Base-by-base conservation (phyloP, 1,140 invertebrate species). In the Caerostris extrusa region DNA sequence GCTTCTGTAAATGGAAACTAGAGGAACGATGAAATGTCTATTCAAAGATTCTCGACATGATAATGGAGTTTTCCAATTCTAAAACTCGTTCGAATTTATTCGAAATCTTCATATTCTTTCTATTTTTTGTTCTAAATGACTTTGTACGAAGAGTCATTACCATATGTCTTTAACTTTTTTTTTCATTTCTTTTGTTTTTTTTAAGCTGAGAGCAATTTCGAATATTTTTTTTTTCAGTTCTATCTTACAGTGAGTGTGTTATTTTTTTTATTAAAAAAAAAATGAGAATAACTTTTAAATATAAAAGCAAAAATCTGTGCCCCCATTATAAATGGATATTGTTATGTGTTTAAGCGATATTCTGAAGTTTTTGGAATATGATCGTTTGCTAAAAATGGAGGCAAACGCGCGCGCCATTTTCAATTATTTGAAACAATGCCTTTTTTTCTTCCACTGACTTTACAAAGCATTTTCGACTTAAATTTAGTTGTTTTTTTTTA, bases 31-130 rank as follows among this genome's bases (percentile, higher is more conserved):
- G 71, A 77, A 77, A 53, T 77, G 71, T 77, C 71, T 77, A 8
- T 4, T 50, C 19, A 8, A 58, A 85, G 83, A 85, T 85, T 60
- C 7, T 34, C 19, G n/a, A 34, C 57, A 85, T 57, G 83, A 85
- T 85, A 85, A 85, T 85, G 83, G 83, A 85, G 83, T 85, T 85
- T 85, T 85, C 83, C 83, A 85, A 85, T 85, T 85, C 83, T 85
- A 60, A 34, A 57, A 58, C 83, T 58, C 56, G 7, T 60, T 60
- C 83, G 19, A 57, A 85, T 85, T 85, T 85, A 85, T 85, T 58
- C 83, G 56, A 64, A 34, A 8, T 53, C 86, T 88, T 88, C 86
- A 88, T 88, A 88, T 88, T 83, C n/a, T 83, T 50, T 67, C 4
- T 17, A 7, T n/a, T 67, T 64, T 88, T 88, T 64, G n/a, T 88